phyloP scores from a whole-genome alignment of 2,797 vertebrate species.

The Apogon talboti region DNA sequence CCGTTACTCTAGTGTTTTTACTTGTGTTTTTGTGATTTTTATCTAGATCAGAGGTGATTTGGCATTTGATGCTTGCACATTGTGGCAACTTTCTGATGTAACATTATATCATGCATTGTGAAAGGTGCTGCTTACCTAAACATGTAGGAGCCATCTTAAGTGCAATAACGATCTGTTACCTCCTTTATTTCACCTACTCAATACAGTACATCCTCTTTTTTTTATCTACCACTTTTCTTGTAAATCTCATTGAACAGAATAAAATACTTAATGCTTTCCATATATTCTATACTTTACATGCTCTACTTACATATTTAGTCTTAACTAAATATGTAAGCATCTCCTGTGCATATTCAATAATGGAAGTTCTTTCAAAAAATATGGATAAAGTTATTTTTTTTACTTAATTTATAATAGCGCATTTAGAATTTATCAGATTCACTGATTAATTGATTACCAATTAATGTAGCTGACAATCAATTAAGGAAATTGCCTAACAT shows the following conservation, averaged over 20 bases:
- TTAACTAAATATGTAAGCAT: too few species aligned
- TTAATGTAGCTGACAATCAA: slow-evolving; percentile 34
- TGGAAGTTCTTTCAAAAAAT: too few species aligned
- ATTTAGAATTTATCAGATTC: slow-evolving; percentile 34
- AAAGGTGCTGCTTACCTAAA: background rate
- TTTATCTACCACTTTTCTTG: background rate
- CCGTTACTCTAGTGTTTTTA: slow-evolving; percentile 8
- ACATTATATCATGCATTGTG: background rate
- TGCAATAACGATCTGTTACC: background rate
- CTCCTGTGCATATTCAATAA: too few species aligned
- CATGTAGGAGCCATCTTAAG: background rate
- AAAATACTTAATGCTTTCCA: too few species aligned
- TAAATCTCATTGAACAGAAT: slow-evolving; percentile 8
- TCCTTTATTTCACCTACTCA: background rate
- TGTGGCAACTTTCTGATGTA: background rate
- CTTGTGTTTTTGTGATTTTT: background rate
- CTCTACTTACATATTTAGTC: too few species aligned
- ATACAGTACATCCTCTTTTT: background rate
- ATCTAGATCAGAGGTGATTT: background rate
- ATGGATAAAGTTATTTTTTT: too few species aligned
- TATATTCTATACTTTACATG: too few species aligned
- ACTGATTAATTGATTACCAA: slow-evolving; percentile 33
- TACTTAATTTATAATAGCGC: background rate
- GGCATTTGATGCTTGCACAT: background rate
- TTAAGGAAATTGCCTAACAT: slow-evolving; percentile 50